Percentiles rank a stretch among this genome's conserved stretches.
Evolutionary conservation across 2,797 vertebrate genomes (phyloP).

Genomic region (Pelobates cultripes): DNA sequence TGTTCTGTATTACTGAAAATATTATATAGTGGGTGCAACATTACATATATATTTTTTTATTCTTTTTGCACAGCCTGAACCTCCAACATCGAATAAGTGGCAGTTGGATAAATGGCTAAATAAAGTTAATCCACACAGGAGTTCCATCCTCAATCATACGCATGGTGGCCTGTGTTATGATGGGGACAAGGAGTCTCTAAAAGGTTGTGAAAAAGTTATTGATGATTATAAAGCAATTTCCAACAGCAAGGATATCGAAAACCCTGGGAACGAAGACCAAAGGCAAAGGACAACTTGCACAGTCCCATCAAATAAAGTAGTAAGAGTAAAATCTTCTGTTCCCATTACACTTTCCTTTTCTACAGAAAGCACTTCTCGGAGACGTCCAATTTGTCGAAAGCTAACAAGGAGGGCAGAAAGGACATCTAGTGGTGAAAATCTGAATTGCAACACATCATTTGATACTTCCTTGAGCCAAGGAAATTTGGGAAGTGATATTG

Average conservation of each 20-base stretch:
- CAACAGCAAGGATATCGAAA: conserved; percentile 73
- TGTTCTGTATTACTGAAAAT: neutral
- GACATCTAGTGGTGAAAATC: conserved; percentile 58
- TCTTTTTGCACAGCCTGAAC: conserved; percentile 73
- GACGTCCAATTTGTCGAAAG: conserved; percentile 70
- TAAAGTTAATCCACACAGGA: conserved; percentile 83
- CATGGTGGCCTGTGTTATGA: conserved; percentile 65
- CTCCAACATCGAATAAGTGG: conserved; percentile 87
- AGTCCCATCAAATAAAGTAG: conserved; percentile 65
- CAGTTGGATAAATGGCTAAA: conserved; percentile 97
- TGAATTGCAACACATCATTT: conserved; percentile 60
- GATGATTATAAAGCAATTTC: conserved; percentile 50
- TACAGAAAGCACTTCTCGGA: conserved; percentile 59
- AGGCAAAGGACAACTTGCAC: conserved; percentile 69
- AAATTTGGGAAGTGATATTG: conserved; percentile 60
- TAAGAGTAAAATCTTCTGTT: conserved; percentile 66
- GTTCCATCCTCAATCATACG: conserved; percentile 75
- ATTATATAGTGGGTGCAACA: neutral
- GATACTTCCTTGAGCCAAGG: conserved; percentile 64
- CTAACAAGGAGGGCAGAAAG: conserved; percentile 69
- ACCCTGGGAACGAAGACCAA: conserved; percentile 69
- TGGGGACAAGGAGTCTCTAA: conserved; percentile 58
- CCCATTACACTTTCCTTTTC: conserved; percentile 49
- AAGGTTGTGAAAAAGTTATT: conserved; percentile 60
- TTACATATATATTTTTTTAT: no score